Evolutionary conservation across 2,113 vertebrate genomes (phyloP), one percentile per base, ranked within the genome.

Genomic region (Anguilla rostrata): DNA sequence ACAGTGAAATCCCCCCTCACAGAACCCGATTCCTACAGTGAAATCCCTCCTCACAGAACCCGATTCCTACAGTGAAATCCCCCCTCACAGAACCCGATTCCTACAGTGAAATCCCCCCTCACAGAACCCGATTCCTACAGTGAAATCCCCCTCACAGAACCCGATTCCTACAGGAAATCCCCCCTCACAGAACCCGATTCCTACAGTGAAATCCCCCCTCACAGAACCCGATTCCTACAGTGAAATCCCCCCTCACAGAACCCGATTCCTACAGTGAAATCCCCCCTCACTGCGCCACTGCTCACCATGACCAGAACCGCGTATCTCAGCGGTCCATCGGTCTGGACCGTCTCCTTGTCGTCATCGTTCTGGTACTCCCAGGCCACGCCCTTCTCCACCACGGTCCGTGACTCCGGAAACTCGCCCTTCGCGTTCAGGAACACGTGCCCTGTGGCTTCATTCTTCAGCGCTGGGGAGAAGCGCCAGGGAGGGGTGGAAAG

Each of bases 351-450:
- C 91, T 99, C 98, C 88, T 96, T 96, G 34, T 95, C 94, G 0
- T 98, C 96, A 16, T 98, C 97, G 5, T 97, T 97, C 82, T 96
- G 95, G 89, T 99, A 98, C 86, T 99, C 98, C 98, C 98, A 99
- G 92, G 98, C 97, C 87, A 97, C 94, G 0, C 98, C 98, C 94
- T 98, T 98, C 90, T 98, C 96, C 56, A 99, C 96, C 91, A 99
- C 96, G 0, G 96, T 94, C 89, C 94, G 96, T 41, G 97, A 96
- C 86, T 96, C 95, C 81, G 97, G 96, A 86, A 96, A 92, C 0
- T 97, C 94, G 46, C 95, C 96, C 83, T 98, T 96, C 86, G 97
- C 96, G 0, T 98, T 99, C 80, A 99, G 91, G 91, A 99, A 96
- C 92, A 97, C 97, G 87, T 95, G 95, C 87, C 98, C 97, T 0